phyloP scores from a whole-genome alignment of 2,797 vertebrate genomes.

The Onychomys leucogaster region DNA sequence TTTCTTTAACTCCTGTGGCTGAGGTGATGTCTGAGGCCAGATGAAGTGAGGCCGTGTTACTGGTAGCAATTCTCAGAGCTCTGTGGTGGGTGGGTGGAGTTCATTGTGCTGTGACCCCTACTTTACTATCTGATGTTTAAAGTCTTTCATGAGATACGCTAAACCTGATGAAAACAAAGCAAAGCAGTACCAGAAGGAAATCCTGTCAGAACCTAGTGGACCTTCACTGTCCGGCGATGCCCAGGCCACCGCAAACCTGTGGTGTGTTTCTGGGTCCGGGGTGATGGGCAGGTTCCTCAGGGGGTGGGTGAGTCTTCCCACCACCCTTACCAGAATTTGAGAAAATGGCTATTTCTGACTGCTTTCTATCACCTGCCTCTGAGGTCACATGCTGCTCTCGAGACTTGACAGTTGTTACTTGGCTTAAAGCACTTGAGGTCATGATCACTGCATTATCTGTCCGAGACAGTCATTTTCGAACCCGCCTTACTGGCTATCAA shows the following conservation, averaged over 20 bases:
- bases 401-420: slow-evolving; percentile 79
- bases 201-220: background rate
- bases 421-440: slow-evolving; percentile 73
- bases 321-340: slow-evolving; percentile 69
- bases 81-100: background rate
- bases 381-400: slow-evolving; percentile 76
- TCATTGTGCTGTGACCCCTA: background rate
- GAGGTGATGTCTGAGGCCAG: background rate
- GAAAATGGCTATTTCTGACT: slow-evolving; percentile 71
- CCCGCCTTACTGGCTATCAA: slow-evolving; percentile 64
- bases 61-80: background rate
- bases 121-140: background rate
- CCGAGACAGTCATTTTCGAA: slow-evolving; percentile 77
- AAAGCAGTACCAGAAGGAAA: background rate
- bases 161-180: slow-evolving; percentile 35
- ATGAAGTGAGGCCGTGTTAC: background rate
- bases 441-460: slow-evolving; percentile 77
- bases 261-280: slow-evolving; percentile 33
- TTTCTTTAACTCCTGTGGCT: background rate
- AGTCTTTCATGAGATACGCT: slow-evolving; percentile 14
- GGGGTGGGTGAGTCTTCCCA: background rate
- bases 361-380: slow-evolving; percentile 72
- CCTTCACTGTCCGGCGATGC: background rate
- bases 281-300: slow-evolving; percentile 9
- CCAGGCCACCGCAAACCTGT: background rate